phyloP scores from a whole-genome alignment of 2,888 invertebrate species.

The Drosophila siamana region DNA sequence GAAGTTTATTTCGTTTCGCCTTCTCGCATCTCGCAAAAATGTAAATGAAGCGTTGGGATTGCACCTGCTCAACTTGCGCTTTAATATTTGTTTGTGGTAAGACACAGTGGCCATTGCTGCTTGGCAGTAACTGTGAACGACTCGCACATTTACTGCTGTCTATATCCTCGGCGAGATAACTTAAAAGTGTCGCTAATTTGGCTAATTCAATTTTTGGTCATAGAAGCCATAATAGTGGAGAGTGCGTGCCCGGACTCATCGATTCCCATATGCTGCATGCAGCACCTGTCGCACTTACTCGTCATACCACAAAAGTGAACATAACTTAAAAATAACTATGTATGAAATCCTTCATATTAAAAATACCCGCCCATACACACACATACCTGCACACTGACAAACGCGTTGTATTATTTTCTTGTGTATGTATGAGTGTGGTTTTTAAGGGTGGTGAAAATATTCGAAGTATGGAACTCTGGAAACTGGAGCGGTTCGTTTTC shows the following conservation, averaged over 20 bases:
- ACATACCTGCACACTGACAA: slow-evolving; percentile 13
- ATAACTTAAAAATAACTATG: slow-evolving; percentile 52
- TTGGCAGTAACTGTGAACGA: slow-evolving; percentile 30
- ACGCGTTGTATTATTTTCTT: slow-evolving; percentile 41
- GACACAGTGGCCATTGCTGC: slow-evolving; percentile 50
- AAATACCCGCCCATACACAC: slow-evolving; percentile 46
- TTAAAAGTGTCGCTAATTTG: slow-evolving; percentile 76
- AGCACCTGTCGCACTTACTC: slow-evolving; percentile 47
- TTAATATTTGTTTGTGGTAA: slow-evolving; percentile 56
- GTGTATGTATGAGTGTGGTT: slow-evolving; percentile 8
- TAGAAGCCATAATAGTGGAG: slow-evolving; percentile 61
- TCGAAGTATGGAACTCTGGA: slow-evolving; percentile 32
- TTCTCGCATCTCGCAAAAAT: no score
- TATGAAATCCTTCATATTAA: slow-evolving; percentile 57
- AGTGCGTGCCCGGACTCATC: slow-evolving; percentile 8
- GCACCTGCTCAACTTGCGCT: slow-evolving; percentile 58
- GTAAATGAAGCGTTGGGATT: no score
- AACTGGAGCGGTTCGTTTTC: slow-evolving; percentile 12
- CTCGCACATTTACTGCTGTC: slow-evolving; percentile 16
- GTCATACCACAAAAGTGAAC: slow-evolving; percentile 21
- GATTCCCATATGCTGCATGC: slow-evolving; percentile 16
- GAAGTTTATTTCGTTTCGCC: neutral
- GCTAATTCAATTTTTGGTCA: slow-evolving; percentile 70
- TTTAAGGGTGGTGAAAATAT: slow-evolving; percentile 51
- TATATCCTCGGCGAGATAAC: slow-evolving; percentile 62